Percentiles rank a stretch among this genome's conserved stretches.
Evolutionary conservation across 2,113 vertebrate genomes (phyloP).

Genomic region (Corvus hawaiiensis): DNA sequence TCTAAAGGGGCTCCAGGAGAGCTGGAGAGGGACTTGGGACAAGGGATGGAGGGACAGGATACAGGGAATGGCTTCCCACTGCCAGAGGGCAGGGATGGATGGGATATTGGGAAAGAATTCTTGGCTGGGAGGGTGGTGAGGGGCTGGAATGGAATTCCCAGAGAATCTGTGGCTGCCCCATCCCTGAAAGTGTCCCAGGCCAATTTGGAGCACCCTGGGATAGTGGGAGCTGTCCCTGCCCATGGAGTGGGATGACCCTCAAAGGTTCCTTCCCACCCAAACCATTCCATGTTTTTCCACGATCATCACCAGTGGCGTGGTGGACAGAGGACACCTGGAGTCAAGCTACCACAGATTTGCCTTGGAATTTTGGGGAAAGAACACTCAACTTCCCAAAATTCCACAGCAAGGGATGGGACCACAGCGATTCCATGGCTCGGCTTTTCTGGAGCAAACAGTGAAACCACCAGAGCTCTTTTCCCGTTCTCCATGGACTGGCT

Average conservation of each 20-base stretch:
- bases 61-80: neutral
- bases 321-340: neutral
- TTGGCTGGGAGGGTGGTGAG: accelerated
- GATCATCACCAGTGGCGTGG: accelerated
- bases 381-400: neutral
- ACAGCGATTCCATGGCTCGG: accelerated
- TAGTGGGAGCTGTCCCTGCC: neutral
- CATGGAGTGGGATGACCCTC: neutral
- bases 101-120: neutral
- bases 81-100: too few species aligned
- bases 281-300: neutral
- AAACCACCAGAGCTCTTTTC: neutral
- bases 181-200: neutral
- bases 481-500: neutral
- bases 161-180: accelerated
- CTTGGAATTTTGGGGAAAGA: neutral
- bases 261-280: neutral
- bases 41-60: neutral
- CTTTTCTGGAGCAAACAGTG: neutral
- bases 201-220: neutral
- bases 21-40: neutral
- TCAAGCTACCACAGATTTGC: neutral
- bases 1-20: neutral
- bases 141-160: accelerated
- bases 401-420: accelerated